A percentile compares a stretch with the other conserved stretches of the same genome.
Conservation (phyloP, 2,888 invertebrate genomes). For the Drosophila meridionalis region DNA sequence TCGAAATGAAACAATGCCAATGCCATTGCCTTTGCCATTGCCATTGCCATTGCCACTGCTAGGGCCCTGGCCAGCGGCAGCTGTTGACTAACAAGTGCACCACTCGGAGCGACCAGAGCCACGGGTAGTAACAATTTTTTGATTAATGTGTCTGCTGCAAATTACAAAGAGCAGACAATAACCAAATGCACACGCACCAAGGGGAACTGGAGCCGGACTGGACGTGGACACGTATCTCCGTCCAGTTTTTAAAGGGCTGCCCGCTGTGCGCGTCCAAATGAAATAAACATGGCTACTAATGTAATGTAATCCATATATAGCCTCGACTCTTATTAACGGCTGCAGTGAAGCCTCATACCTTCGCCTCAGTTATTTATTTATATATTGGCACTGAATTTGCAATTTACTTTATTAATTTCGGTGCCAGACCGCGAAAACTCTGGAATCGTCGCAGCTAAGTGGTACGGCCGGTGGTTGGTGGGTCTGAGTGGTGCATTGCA, state of each 20-base stretch:
- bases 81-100: slow-evolving; percentile 70
- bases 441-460: slow-evolving; percentile 19
- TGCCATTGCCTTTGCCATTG: slow-evolving; percentile 5
- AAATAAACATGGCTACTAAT: slow-evolving; percentile 78
- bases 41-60: slow-evolving; percentile 16
- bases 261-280: slow-evolving; percentile 66
- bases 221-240: neutral
- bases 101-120: slow-evolving; percentile 30
- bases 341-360: slow-evolving; percentile 21
- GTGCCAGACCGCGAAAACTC: slow-evolving; percentile 59
- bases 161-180: slow-evolving; percentile 82
- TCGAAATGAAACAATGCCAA: slow-evolving; percentile 47
- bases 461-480: neutral
- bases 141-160: slow-evolving; percentile 84
- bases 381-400: slow-evolving; percentile 55
- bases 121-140: slow-evolving; percentile 82
- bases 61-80: slow-evolving; percentile 44
- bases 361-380: slow-evolving; percentile 11
- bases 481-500: slow-evolving; percentile 38
- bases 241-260: slow-evolving; percentile 35
- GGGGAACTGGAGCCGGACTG: neutral
- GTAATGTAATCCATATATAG: slow-evolving; percentile 41
- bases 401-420: slow-evolving; percentile 70
- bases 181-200: slow-evolving; percentile 48
- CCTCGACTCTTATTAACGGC: slow-evolving; percentile 30